Base-by-base conservation (phyloP, 2,113 vertebrate genomes). In the Hyperopisus bebe region DNA sequence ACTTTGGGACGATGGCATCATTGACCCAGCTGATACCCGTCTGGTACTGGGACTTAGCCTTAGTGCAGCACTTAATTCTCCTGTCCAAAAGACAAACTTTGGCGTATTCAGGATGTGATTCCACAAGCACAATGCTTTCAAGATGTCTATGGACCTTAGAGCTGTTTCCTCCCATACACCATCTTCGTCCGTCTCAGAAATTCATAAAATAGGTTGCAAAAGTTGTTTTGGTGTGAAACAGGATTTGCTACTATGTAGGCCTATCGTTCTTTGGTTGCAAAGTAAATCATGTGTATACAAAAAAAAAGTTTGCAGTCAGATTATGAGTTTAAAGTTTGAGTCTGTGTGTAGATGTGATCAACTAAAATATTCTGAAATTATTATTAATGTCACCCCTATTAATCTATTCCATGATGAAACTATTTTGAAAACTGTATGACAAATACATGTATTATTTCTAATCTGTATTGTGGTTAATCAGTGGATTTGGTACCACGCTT, bases 1-100 rank as follows among this genome's bases (percentile, higher is more conserved):
- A 91, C 93, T 99, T 35, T 99, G 98, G 98, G 98, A 99, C 91
- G 98, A 99, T 0, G 98, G 98, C 42, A 98, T 99, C 89, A 99
- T 99, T 89, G 98, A 99, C 91, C 98, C 98, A 5, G 97, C 94
- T 39, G 98, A 99, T 90, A 99, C 98, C 50, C 97, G 98, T 55
- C 91, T 99, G 89, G 97, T 99, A 91, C 91, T 99, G 91, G 98
- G 98, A 27, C 96, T 99, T 89, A 99, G 98, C 91, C 94, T 99
- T 84, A 98, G 98, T 0, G 97, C 97, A 10, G 95, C 97, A 1
- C 96, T 99, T 86, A 99, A 99, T 0, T 97, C 98, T 7, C 97
- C 98, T 3, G 95, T 92, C 0, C 94, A 96, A 95, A 98, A 96
- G 95, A 99, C 98, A 1, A 94, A 94, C 27, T 99, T 99, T 47